Percentiles rank a stretch among this genome's conserved stretches.
phyloP scores from a whole-genome alignment of 2,797 vertebrate species.

The Artibeus jamaicensis region DNA sequence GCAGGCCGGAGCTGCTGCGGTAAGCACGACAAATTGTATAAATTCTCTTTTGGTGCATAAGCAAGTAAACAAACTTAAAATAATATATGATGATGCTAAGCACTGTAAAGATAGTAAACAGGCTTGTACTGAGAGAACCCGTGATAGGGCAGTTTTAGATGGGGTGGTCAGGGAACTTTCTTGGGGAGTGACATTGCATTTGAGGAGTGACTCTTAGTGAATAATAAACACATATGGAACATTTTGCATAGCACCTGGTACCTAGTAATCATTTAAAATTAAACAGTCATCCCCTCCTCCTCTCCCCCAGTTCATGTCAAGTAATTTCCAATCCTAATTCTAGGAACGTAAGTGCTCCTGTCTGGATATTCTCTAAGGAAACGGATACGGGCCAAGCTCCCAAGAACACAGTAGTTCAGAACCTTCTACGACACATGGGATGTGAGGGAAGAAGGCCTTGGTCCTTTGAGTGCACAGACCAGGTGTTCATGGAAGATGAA shows the following conservation, averaged over 20 bases:
- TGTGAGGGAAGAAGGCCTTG: background rate
- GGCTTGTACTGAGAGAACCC: background rate
- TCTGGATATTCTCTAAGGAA: slow-evolving; percentile 3
- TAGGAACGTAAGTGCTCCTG: background rate
- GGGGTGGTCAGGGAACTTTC: background rate
- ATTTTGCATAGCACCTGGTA: background rate
- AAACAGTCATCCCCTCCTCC: background rate
- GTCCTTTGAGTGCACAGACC: background rate
- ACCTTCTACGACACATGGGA: background rate
- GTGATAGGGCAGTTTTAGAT: background rate
- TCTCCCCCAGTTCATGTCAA: background rate
- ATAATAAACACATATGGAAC: background rate
- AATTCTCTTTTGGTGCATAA: background rate
- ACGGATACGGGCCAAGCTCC: background rate
- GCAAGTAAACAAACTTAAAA: background rate
- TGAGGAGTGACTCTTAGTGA: slow-evolving; percentile 1
- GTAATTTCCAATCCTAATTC: slow-evolving; percentile 30
- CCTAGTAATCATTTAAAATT: slow-evolving; percentile 3
- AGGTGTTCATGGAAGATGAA: background rate
- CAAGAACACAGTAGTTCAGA: background rate
- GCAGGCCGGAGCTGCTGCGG: background rate
- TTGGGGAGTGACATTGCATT: background rate
- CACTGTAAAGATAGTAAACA: background rate
- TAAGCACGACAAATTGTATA: background rate
- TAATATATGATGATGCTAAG: background rate